Conservation (phyloP, 2,888 invertebrate species). For the Venustoraphidia nigricollis region DNA sequence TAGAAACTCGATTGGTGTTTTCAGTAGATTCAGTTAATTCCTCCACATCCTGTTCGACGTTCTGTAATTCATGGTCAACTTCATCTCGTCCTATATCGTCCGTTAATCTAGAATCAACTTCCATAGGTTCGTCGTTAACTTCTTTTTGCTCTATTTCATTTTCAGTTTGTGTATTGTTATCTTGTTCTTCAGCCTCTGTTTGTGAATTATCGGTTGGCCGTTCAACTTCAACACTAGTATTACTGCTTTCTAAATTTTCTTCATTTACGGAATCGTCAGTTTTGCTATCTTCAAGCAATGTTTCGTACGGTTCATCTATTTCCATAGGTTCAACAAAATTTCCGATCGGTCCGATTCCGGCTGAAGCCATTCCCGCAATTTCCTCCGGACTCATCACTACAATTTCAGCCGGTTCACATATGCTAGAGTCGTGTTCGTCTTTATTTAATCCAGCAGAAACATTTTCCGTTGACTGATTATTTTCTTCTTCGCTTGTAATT, state of each 20-base stretch:
- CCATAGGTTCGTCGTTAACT: conserved; percentile 11
- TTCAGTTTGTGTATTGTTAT: background rate
- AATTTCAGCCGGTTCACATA: too few relatives aligned
- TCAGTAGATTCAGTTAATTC: background rate
- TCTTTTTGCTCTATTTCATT: background rate
- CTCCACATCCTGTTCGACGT: background rate
- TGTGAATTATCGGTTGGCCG: background rate
- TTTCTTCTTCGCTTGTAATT: too few relatives aligned
- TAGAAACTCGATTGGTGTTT: background rate
- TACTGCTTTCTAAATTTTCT: background rate
- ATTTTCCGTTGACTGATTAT: too few relatives aligned
- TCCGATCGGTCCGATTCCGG: too few relatives aligned
- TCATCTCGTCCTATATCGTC: background rate
- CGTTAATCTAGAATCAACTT: conserved; percentile 12
- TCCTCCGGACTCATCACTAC: too few relatives aligned
- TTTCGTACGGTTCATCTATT: background rate
- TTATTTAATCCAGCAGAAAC: too few relatives aligned
- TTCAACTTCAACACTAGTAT: background rate
- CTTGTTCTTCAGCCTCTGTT: background rate
- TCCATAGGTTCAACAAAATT: conserved; percentile 1
- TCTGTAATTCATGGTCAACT: background rate
- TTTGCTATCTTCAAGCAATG: background rate
- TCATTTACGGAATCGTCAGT: background rate
- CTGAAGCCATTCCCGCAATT: too few relatives aligned
- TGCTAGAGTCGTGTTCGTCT: too few relatives aligned